phyloP scores from a whole-genome alignment of 2,797 vertebrate genomes.

The Hybognathus amarus region DNA sequence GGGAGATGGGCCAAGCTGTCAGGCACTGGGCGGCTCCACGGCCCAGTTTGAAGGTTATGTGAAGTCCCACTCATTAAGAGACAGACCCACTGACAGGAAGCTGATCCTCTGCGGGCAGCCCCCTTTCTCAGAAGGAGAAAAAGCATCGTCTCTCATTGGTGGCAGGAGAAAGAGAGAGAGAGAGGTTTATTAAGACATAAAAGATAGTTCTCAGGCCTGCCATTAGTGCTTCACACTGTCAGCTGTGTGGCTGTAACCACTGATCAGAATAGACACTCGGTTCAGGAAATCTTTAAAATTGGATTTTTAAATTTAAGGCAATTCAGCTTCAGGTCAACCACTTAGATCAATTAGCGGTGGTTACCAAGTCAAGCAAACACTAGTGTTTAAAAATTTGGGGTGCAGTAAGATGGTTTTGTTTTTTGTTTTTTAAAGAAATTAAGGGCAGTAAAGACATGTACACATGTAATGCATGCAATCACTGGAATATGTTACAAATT shows the following conservation, averaged over 20 bases:
- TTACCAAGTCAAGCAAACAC: neutral
- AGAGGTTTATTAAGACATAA: conserved; percentile 64
- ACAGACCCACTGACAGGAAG: conserved; percentile 64
- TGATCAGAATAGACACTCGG: conserved; percentile 11
- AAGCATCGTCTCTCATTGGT: conserved; percentile 56
- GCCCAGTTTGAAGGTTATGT: conserved; percentile 65
- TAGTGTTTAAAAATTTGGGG: neutral
- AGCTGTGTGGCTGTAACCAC: conserved; percentile 3
- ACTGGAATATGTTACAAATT: neutral
- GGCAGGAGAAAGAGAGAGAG: conserved; percentile 29
- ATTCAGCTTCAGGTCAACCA: neutral
- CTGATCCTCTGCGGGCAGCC: conserved; percentile 58
- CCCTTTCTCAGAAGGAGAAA: conserved; percentile 47
- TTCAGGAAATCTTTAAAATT: conserved; percentile 6
- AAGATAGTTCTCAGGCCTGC: conserved; percentile 54
- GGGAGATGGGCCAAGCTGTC: conserved; percentile 67
- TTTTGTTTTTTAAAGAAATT: no score
- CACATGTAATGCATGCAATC: neutral
- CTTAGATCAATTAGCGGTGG: neutral
- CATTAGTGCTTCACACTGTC: conserved; percentile 44
- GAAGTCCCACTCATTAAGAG: conserved; percentile 66
- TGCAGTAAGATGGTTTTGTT: neutral
- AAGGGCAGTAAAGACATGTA: neutral
- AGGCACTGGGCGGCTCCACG: conserved; percentile 61
- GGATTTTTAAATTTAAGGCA: neutral